These are phyloP conservation scores for Sitta europaea DNA, from an alignment of 2,113 vertebrate genomes.

Conservation along the genomic window DNA sequence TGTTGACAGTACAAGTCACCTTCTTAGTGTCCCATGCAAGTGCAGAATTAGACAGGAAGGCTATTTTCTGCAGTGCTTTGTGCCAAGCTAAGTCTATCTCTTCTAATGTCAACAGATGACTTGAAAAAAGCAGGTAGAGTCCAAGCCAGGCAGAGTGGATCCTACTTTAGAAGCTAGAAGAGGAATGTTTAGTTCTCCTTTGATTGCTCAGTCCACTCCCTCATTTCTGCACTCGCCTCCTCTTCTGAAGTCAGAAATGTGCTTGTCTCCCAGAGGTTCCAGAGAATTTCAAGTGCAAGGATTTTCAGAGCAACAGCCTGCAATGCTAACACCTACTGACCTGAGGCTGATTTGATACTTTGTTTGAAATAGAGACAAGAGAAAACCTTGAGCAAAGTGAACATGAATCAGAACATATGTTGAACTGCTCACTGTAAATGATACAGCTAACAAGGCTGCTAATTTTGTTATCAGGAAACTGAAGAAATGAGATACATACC, in stretches of 20 bases:
- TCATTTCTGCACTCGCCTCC: accelerated
- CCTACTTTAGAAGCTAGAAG: background rate
- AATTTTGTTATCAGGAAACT: background rate
- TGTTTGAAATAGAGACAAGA: background rate
- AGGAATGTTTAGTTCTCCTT: background rate
- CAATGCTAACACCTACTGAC: background rate
- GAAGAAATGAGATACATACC: background rate
- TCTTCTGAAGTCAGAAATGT: background rate
- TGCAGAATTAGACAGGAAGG: background rate
- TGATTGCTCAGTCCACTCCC: background rate
- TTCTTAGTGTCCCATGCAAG: background rate
- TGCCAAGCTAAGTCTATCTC: background rate
- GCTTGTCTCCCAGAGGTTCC: background rate
- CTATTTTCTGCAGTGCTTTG: background rate
- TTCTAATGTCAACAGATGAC: background rate
- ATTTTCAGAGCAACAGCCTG: background rate
- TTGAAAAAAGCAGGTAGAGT: background rate
- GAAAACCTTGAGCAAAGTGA: background rate
- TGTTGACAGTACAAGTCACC: background rate
- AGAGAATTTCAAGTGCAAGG: background rate
- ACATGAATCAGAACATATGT: background rate
- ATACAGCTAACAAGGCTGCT: background rate
- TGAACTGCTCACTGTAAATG: background rate
- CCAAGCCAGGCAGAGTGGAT: background rate
- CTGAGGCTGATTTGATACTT: background rate